A percentile compares a stretch with the other conserved stretches of the same genome.
Evolutionary conservation across 2,888 invertebrate species (phyloP).

Genomic region (Willowsia nigromaculata): DNA sequence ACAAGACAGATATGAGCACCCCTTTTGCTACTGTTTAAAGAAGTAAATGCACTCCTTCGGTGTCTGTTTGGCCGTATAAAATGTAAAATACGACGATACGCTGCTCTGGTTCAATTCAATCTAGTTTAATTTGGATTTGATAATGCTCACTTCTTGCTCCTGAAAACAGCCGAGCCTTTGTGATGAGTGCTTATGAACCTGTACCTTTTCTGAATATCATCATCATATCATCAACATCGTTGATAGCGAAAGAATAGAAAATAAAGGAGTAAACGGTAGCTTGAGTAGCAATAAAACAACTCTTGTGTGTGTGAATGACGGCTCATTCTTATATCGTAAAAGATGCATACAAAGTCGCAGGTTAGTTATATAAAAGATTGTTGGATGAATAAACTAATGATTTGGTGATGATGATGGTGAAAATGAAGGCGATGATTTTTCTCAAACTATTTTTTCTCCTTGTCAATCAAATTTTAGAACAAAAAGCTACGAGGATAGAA

Average conservation of each 20-base stretch:
- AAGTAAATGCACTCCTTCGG: conserved; percentile 5
- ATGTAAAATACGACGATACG: conserved; percentile 12
- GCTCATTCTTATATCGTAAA: not conserved
- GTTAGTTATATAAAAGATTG: conserved; percentile 26
- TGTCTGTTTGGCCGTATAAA: not conserved
- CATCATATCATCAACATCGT: conserved; percentile 16
- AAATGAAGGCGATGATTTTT: conserved; percentile 43
- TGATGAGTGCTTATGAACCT: conserved; percentile 10
- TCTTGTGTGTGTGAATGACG: conserved; percentile 28
- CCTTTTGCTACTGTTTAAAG: conserved; percentile 52
- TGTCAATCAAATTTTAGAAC: conserved; percentile 52
- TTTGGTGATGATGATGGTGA: not conserved
- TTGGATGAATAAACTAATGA: not conserved
- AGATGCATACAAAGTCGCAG: conserved; percentile 12
- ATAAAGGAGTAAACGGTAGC: conserved; percentile 35
- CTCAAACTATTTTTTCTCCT: not conserved
- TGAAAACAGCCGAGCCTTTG: not conserved
- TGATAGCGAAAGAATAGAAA: not conserved
- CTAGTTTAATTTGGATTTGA: not conserved
- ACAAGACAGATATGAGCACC: conserved; percentile 42
- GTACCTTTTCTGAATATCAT: conserved; percentile 23
- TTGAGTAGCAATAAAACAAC: conserved; percentile 5
- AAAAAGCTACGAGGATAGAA: not conserved
- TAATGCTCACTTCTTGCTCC: not conserved
- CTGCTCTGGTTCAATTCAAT: conserved; percentile 7